Evolutionary conservation across 2,888 invertebrate genomes (phyloP), one percentile per base, ranked within the genome.

Genomic region (Oligia latruncula): DNA sequence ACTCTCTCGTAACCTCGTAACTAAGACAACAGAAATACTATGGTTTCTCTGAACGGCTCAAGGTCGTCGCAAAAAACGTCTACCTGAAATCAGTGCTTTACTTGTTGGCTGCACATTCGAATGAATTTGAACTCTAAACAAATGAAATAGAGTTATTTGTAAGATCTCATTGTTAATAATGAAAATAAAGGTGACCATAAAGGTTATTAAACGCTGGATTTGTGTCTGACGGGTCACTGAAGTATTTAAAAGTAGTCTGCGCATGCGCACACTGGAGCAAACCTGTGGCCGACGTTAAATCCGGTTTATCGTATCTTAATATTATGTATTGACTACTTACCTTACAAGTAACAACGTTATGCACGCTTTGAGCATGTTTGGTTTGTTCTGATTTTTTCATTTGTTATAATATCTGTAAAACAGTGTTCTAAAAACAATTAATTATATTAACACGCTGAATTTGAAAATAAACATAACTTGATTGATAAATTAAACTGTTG

Each of bases 1-100:
- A 90, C 85, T 91, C 49, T 77, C 40, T 40, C 40, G 5, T 40
- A 40, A 40, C 40, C 62, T 65, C 49, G 64, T 89, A 91, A 87
- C 71, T 77, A 83, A 81, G 81, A 90, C 82, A 90, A 85, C 83
- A 86, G 84, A 79, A 81, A 85, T 81, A 88, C 87, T 80, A 87
- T 87, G 91, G 90, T 92, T 91, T 92, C 90, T 90, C 29, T 83
- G 77, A 81, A 74, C 86, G 77, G 74, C 49, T 82, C 92, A 93
- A 94, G 94, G 93, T 90, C 92, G 90, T 81, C 85, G 78, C 58
- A 86, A 91, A 91, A 91, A 91, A 92, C 90, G 82, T 89, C 90
- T 92, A 93, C 92, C 92, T 93, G 90, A 90, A 90, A 89, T 90
- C 88, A 87, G 89, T 92, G 88, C 85, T 83, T 89, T 90, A 91